phyloP scores from a whole-genome alignment of 2,797 vertebrate genomes.

The Geotrypetes seraphini region DNA sequence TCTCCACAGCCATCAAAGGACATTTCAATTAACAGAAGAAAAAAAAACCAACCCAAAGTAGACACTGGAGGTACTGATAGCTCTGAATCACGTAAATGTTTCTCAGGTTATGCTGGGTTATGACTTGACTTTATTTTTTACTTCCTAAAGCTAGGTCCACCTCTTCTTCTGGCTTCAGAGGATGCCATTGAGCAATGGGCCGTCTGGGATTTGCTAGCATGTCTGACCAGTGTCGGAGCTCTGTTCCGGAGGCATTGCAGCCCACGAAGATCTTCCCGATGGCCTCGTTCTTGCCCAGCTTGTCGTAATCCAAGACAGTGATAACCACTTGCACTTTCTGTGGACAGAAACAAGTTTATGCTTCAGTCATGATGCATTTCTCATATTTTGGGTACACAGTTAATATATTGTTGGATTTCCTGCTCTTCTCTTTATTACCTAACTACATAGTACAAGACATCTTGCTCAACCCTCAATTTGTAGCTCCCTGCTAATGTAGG shows the following conservation, averaged over 20 bases:
- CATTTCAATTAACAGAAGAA: slow-evolving; percentile 24
- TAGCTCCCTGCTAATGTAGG: too few relatives aligned
- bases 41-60: too few relatives aligned
- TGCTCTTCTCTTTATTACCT: too few relatives aligned
- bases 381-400: too few relatives aligned
- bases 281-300: slow-evolving; percentile 94
- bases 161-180: slow-evolving; percentile 91
- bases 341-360: neutral
- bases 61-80: slow-evolving; percentile 58
- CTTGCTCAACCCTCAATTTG: too few relatives aligned
- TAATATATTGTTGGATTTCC: too few relatives aligned
- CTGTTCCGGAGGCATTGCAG: slow-evolving; percentile 76
- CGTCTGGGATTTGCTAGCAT: slow-evolving; percentile 94
- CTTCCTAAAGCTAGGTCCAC: slow-evolving; percentile 83
- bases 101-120: neutral
- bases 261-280: slow-evolving; percentile 94
- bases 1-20: slow-evolving; percentile 35
- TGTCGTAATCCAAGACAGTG: slow-evolving; percentile 96
- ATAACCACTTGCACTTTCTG: slow-evolving; percentile 94
- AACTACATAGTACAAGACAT: too few relatives aligned
- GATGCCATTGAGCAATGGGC: slow-evolving; percentile 97
- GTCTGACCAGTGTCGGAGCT: slow-evolving; percentile 95
- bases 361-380: too few relatives aligned
- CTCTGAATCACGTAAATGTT: slow-evolving; percentile 39
- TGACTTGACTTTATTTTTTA: slow-evolving; percentile 70